Base-by-base conservation (phyloP, 1,140 invertebrate species). In the Drosophila nigrodunni region DNA sequence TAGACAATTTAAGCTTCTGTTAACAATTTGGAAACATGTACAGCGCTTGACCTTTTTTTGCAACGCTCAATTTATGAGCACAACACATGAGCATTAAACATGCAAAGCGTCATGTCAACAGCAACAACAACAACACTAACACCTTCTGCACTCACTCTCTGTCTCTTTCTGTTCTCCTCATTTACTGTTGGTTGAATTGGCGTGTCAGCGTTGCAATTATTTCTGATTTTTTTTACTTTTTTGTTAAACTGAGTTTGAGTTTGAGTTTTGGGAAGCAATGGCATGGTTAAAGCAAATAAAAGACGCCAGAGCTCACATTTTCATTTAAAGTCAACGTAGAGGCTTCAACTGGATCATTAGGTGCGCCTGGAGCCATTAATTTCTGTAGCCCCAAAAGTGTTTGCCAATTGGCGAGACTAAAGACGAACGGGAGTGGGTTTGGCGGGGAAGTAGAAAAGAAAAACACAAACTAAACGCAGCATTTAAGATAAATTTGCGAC, bases 401-500 rank as follows among this genome's bases (percentile, higher is more conserved):
- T 88, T 82, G 79, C 77, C 82, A 77, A 87, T 86, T 78, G 77
- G 73, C 30, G 59, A 67, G 64, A 66, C 49, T 60, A 78, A 55
- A 7, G 52, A n/a, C 30, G 57, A 73, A 30, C 25, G 43, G 44
- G 58, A 44, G 41, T 39, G 58, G 25, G 58, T 35, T 41, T 7
- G 9, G 52, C 41, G 13, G 11, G 59, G 6, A 9, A 37, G 46
- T 58, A 72, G 67, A 73, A 58, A 55, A 49, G 35, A 60, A 10
- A 37, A 65, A 50, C 78, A 74, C 62, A 62, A 69, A 61, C 73
- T 88, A 87, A 87, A 80, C 83, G 83, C 85, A 88, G 83, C 85
- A 80, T 83, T 88, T 89, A 85, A 88, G 83, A 88, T 88, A 89
- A 89, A 89, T 89, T 79, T 78, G 67, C 67, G 77, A 80, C 80